A percentile compares a stretch with the other conserved stretches of the same genome.
These are phyloP conservation scores for Oreochromis tanganicae DNA, from an alignment of 2,113 vertebrate species.

Conservation along the genomic window DNA sequence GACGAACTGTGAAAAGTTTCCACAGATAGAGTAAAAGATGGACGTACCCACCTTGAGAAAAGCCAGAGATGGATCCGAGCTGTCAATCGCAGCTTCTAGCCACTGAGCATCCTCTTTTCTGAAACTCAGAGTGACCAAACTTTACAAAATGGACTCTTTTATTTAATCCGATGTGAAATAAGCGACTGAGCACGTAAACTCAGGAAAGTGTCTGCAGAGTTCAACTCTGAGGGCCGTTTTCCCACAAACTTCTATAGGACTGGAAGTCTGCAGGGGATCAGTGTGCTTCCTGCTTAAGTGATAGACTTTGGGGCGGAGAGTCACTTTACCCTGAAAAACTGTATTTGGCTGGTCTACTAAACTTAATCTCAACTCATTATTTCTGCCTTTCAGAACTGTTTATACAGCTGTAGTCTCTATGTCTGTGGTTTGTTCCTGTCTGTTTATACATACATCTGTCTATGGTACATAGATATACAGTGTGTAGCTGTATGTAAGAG, in stretches of 20 bases:
- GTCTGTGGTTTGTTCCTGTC: background rate
- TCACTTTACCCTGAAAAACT: background rate
- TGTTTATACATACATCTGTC: background rate
- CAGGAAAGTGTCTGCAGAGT: background rate
- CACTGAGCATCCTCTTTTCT: background rate
- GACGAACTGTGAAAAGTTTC: background rate
- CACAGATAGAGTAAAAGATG: background rate
- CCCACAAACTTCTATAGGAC: background rate
- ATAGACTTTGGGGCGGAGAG: background rate
- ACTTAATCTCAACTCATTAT: background rate
- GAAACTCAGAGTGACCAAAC: background rate
- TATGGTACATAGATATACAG: background rate
- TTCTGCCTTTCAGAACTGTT: background rate
- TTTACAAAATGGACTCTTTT: background rate
- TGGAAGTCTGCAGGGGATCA: background rate
- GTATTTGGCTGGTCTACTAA: background rate
- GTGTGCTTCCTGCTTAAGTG: background rate
- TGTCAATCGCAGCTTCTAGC: background rate
- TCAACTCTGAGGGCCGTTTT: background rate
- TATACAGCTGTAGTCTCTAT: background rate
- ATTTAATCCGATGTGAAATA: background rate
- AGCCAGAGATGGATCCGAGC: background rate
- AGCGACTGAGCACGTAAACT: background rate
- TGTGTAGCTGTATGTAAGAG: background rate
- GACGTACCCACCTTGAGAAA: accelerated